A percentile compares a stretch with the other conserved stretches of the same genome.
phyloP scores from a whole-genome alignment of 2,888 invertebrate genomes.

The Cantharis flavilabris region DNA sequence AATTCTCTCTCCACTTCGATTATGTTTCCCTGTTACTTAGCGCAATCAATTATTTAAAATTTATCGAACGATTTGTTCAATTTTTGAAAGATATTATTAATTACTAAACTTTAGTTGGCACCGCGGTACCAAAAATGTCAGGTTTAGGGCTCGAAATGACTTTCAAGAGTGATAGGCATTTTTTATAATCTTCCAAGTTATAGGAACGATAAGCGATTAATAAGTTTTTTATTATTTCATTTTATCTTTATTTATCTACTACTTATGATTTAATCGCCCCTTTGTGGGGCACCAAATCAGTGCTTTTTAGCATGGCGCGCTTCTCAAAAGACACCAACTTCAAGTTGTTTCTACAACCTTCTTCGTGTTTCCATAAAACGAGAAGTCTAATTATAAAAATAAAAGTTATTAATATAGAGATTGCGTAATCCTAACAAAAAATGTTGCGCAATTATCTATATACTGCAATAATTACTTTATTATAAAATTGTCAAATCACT shows the following conservation, averaged over 20 bases:
- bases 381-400: not conserved
- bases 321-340: not conserved
- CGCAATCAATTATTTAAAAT: not conserved
- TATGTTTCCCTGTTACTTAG: not conserved
- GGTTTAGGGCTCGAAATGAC: not conserved
- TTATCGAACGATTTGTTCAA: not conserved
- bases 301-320: not conserved
- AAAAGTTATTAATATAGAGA: not conserved
- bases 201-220: not conserved
- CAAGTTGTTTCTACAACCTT: not conserved
- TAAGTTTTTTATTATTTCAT: not conserved
- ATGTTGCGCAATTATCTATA: not conserved
- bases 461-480: not conserved
- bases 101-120: not conserved
- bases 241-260: not conserved
- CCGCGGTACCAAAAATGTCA: not conserved
- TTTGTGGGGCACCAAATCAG: not conserved
- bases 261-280: not conserved
- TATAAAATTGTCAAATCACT: not conserved
- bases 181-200: not conserved
- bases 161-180: not conserved
- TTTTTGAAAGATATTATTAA: not conserved
- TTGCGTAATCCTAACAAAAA: not conserved
- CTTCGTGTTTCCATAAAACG: not conserved
- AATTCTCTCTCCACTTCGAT: not conserved